A percentile compares a stretch with the other conserved stretches of the same genome.
These are phyloP conservation scores for Plectropomus leopardus DNA, from an alignment of 2,113 vertebrate genomes.

Conservation along the genomic window DNA sequence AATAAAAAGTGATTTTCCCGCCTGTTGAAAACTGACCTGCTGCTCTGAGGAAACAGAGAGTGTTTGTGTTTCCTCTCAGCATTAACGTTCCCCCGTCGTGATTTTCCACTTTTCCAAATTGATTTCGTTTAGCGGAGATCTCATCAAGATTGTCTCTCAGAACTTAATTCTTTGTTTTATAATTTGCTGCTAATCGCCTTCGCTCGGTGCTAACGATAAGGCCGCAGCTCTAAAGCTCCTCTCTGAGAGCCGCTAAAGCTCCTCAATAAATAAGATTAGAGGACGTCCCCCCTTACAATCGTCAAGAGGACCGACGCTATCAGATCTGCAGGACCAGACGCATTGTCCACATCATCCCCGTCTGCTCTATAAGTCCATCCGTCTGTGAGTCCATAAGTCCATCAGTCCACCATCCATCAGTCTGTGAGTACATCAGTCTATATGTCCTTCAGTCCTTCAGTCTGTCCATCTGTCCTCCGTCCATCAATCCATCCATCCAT, in stretches of 20 bases:
- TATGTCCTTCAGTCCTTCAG: too few relatives aligned
- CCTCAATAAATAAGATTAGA: conserved; percentile 79
- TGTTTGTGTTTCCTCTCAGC: conserved; percentile 2
- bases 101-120: conserved; percentile 56
- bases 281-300: conserved; percentile 61
- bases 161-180: conserved; percentile 74
- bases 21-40: background rate
- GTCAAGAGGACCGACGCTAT: conserved; percentile 59
- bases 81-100: conserved; percentile 1
- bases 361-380: too few relatives aligned
- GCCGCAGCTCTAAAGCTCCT: conserved; percentile 62
- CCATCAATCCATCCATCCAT: background rate
- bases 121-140: conserved; percentile 68
- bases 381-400: too few relatives aligned
- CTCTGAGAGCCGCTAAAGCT: conserved; percentile 72
- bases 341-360: conserved; percentile 20
- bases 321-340: conserved; percentile 33
- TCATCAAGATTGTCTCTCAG: conserved; percentile 63
- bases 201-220: conserved; percentile 63
- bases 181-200: conserved; percentile 73
- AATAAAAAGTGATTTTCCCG: background rate
- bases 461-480: background rate
- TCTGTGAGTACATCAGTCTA: too few relatives aligned
- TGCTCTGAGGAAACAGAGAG: background rate
- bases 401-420: too few relatives aligned